Base-by-base conservation (phyloP, 1,140 invertebrate genomes). In the Drosophila oshimai region DNA sequence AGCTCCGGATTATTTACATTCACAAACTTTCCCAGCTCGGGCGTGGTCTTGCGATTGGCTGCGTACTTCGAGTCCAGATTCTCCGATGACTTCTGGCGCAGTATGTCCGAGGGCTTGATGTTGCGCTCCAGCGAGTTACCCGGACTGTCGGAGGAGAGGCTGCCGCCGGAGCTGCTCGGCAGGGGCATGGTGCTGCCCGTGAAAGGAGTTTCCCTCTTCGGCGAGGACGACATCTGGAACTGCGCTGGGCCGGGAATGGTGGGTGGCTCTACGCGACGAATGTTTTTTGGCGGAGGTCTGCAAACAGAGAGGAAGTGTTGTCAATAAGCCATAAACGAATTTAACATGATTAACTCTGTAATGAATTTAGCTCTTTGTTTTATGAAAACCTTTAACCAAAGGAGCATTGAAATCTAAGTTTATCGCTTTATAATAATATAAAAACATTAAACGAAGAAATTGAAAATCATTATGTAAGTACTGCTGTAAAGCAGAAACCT, bases 241-340 rank as follows among this genome's bases (percentile, higher is more conserved):
- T 72, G 72, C 34, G n/a, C n/a, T n/a, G 61, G 68, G 41, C 62
- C 74, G 62, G 93, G 93, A 58, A 93, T 93, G 39, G 91, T 91
- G 7, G 92, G 92, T 20, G 92, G 91, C 70, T 93, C 93, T 3
- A 92, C 93, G 54, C 91, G 93, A 13, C 93, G 90, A 83, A 93
- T 92, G 69, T 92, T 92, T 92, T 94, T 94, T 57, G 93, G 93
- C 74, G 94, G 94, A 62, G 94, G 93, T 83, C 94, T 94, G 69
- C 0, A 31, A 90, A 76, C 5, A 17, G 37, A 9, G 6, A 64
- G 13, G 24, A 22, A n/a, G n/a, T n/a, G n/a, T 22, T 22, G 22
- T 22, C 22, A 22, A 5, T 2, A n/a, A n/a, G n/a, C n/a, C n/a
- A n/a, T n/a, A n/a, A n/a, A n/a, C n/a, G n/a, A n/a, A n/a, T n/a